Conservation (phyloP, 2,113 vertebrate species). For the Origma solitaria region DNA sequence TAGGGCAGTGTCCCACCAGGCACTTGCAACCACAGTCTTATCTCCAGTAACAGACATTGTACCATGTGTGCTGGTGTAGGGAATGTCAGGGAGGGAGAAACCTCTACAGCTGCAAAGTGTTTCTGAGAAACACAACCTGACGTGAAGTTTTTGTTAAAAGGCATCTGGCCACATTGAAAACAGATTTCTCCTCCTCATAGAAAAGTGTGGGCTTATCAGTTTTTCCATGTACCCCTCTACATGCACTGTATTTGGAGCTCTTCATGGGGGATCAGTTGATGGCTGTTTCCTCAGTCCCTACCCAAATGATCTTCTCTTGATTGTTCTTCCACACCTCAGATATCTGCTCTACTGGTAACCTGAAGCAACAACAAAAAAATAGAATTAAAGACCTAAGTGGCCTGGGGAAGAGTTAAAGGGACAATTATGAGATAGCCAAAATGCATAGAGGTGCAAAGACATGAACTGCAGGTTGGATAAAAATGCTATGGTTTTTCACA, state of each 20-base stretch:
- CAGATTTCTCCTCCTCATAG: background rate
- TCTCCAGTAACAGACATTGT: background rate
- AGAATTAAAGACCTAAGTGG: background rate
- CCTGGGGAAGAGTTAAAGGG: background rate
- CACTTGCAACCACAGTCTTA: background rate
- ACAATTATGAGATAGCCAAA: background rate
- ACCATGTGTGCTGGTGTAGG: background rate
- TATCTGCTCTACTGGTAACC: background rate
- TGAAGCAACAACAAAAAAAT: background rate
- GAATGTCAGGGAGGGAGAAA: background rate
- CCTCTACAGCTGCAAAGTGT: background rate
- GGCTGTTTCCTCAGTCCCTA: background rate
- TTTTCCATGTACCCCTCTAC: background rate
- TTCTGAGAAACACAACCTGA: background rate
- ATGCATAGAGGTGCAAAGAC: background rate
- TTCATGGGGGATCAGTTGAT: accelerated
- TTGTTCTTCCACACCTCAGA: background rate
- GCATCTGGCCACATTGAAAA: accelerated
- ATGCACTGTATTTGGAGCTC: background rate
- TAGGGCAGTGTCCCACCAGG: background rate
- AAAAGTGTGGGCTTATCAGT: background rate
- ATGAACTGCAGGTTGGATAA: background rate
- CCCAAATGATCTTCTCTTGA: background rate
- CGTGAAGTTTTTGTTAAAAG: background rate
- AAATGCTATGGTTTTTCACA: background rate